A percentile compares a stretch with the other conserved stretches of the same genome.
Conservation (phyloP, 2,113 vertebrate species). For the Sinocyclocheilus rhinocerous region DNA sequence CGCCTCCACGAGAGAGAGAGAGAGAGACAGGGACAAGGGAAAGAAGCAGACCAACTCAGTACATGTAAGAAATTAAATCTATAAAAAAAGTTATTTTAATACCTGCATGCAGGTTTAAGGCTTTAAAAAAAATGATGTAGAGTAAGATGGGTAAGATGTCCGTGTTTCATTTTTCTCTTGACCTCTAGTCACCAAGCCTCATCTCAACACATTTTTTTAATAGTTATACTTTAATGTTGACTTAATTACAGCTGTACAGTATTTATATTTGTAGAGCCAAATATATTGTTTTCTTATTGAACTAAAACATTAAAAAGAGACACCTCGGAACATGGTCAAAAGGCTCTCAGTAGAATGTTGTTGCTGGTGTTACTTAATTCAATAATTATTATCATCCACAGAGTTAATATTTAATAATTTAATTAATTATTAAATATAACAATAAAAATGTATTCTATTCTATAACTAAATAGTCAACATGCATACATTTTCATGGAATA, state of each 20-base stretch:
- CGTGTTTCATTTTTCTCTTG: background rate
- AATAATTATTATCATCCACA: background rate
- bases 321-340: background rate
- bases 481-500: too few species aligned
- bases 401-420: too few species aligned
- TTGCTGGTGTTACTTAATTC: background rate
- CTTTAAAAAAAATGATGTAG: background rate
- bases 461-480: background rate
- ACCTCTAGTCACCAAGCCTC: background rate
- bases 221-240: background rate
- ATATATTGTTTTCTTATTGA: background rate
- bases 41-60: constrained; percentile 55
- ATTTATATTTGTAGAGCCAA: background rate
- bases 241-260: background rate
- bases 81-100: background rate
- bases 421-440: background rate
- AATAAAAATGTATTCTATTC: background rate
- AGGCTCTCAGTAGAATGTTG: background rate
- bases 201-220: background rate
- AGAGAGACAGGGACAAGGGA: background rate
- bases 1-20: constrained; percentile 74
- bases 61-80: background rate
- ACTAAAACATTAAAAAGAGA: background rate
- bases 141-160: background rate
- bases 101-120: background rate